Evolutionary conservation across 2,888 invertebrate species (phyloP).

Genomic region (Eupithecia centaureata): DNA sequence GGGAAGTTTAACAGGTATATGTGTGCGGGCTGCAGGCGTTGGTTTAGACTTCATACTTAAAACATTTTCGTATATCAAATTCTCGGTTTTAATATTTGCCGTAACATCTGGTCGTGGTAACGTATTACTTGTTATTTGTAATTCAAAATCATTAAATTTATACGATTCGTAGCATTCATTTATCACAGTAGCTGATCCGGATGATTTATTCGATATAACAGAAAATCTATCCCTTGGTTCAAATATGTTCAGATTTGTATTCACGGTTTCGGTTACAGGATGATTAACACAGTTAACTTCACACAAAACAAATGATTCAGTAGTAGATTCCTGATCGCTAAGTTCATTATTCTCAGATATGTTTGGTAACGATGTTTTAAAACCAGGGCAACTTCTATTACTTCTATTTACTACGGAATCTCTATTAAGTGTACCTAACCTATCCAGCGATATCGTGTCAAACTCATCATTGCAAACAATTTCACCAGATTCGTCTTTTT

Average conservation of each 20-base stretch:
- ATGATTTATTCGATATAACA: conserved; percentile 55
- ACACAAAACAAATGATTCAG: conserved; percentile 58
- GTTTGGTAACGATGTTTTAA: conserved; percentile 78
- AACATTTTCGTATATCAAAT: conserved; percentile 72
- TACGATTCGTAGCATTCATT: conserved; percentile 79
- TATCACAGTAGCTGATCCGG: conserved; percentile 64
- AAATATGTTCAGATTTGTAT: conserved; percentile 65
- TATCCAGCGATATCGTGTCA: conserved; percentile 78
- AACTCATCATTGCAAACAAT: conserved; percentile 77
- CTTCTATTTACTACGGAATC: conserved; percentile 76
- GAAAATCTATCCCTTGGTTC: conserved; percentile 67
- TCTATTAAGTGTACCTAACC: conserved; percentile 73
- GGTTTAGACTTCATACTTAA: conserved; percentile 50
- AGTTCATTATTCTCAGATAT: conserved; percentile 78
- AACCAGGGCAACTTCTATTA: conserved; percentile 78
- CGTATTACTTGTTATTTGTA: conserved; percentile 38
- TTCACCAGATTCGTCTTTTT: conserved; percentile 78
- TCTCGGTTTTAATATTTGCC: conserved; percentile 47
- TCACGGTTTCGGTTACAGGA: conserved; percentile 59
- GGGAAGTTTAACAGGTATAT: conserved; percentile 61
- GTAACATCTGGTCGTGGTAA: conserved; percentile 63
- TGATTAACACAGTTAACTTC: conserved; percentile 56
- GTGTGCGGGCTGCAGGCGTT: conserved; percentile 70
- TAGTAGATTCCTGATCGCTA: conserved; percentile 66
- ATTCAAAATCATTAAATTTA: conserved; percentile 57